Evolutionary conservation across 2,113 vertebrate genomes (phyloP).

Genomic region (Siniperca knerii): DNA sequence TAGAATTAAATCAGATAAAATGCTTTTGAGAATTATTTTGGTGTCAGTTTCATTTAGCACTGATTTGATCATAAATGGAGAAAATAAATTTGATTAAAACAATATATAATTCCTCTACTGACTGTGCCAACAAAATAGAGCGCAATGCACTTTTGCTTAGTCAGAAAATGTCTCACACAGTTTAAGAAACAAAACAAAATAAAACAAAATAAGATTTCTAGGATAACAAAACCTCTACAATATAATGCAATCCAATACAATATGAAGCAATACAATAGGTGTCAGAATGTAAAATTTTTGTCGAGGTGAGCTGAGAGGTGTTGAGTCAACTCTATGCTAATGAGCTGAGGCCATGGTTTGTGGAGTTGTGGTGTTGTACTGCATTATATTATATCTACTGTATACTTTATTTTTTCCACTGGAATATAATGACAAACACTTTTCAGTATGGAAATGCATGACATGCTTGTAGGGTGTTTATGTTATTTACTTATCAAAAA

Average conservation of each 20-base stretch:
- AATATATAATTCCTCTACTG: background rate
- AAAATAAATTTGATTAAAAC: background rate
- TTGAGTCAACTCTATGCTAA: background rate
- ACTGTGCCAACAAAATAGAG: background rate
- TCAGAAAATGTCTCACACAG: background rate
- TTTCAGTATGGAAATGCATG: background rate
- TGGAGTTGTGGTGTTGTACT: background rate
- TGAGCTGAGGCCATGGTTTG: background rate
- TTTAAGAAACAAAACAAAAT: background rate
- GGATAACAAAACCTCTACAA: background rate
- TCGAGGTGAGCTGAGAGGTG: background rate
- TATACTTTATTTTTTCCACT: background rate
- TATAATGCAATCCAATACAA: background rate
- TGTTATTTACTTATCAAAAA: background rate
- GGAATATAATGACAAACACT: background rate
- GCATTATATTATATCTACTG: background rate
- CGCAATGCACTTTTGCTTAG: background rate
- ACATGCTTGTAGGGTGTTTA: background rate
- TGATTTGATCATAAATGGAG: background rate
- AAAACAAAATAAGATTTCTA: background rate
- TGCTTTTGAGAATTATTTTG: no score
- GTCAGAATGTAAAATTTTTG: background rate
- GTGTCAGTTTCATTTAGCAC: no score
- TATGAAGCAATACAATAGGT: background rate
- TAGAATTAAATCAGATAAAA: no score